Evolutionary conservation across 2,797 vertebrate species (phyloP), one percentile per base, ranked within the genome.

Genomic region (Notamacropus eugenii): DNA sequence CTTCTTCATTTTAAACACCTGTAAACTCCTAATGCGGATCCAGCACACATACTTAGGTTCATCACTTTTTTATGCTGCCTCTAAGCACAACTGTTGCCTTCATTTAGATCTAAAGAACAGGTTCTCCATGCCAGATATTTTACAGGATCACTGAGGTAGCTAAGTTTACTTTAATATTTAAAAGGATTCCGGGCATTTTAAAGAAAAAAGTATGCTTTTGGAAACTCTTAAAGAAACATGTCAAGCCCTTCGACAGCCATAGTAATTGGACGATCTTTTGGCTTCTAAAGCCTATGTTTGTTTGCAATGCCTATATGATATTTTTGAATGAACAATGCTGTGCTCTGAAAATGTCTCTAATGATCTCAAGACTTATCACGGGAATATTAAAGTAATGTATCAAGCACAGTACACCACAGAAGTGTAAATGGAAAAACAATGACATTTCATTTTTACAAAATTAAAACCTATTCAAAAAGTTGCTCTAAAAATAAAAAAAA

Each of bases 31-130:
- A 97, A 97, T 99, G 98, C 98, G 98, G 98, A 99, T 98, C 98
- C 98, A 98, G 98, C 97, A 99, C 98, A 98, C 98, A 98, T 98
- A 98, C 98, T 99, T 99, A 99, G 99, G 99, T 98, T 98, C 98
- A 99, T 98, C 97, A 98, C 98, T 99, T 96, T 97, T 98, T 98
- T 99, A 98, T 99, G 98, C 93, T 96, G 98, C 97, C 98, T 99
- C 98, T 98, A 98, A 99, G 98, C 95, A 99, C 98, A 99, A 99
- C 98, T 96, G 95, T 98, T 98, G 98, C 98, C 98, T 98, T 95
- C 98, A 98, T 98, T 99, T 98, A 98, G 98, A 98, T 99, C 98
- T 99, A 98, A 99, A 98, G 97, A 99, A 96, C 98, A 98, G 93
- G 59, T 91, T 19, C 54, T 96, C 46, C 29, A 90, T 5, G 14